A percentile compares a stretch with the other conserved stretches of the same genome.
Evolutionary conservation across 2,888 invertebrate genomes (phyloP).

Genomic region (Idaea straminata): DNA sequence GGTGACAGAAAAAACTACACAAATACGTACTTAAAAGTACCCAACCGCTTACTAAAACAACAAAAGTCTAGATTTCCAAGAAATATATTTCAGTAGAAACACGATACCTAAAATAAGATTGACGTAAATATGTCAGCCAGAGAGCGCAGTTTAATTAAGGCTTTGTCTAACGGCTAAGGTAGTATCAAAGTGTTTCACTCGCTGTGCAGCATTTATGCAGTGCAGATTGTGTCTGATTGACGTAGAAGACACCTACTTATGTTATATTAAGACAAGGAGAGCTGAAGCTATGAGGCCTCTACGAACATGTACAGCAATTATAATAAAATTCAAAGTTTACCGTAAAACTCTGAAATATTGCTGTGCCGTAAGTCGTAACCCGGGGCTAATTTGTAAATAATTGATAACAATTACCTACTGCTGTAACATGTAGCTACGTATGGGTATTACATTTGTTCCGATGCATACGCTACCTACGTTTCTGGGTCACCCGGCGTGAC

Average conservation of each 20-base stretch:
- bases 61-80: background rate
- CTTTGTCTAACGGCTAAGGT: constrained; percentile 9
- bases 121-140: background rate
- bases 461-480: constrained; percentile 26
- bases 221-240: background rate
- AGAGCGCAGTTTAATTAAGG: constrained; percentile 16
- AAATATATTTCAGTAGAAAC: background rate
- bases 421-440: background rate
- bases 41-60: background rate
- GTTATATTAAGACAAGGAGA: too few species aligned
- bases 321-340: background rate
- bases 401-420: background rate
- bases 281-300: too few species aligned
- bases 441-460: constrained; percentile 5
- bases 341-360: too few species aligned
- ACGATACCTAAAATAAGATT: background rate
- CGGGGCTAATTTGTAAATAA: background rate
- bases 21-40: background rate
- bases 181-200: constrained; percentile 13
- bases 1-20: background rate
- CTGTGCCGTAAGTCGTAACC: background rate
- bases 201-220: constrained; percentile 15
- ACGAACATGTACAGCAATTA: too few species aligned
- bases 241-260: constrained; percentile 3
- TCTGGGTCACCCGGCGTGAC: constrained; percentile 50